Conservation (phyloP, 1,140 invertebrate genomes). For the Drosophila sproati region DNA sequence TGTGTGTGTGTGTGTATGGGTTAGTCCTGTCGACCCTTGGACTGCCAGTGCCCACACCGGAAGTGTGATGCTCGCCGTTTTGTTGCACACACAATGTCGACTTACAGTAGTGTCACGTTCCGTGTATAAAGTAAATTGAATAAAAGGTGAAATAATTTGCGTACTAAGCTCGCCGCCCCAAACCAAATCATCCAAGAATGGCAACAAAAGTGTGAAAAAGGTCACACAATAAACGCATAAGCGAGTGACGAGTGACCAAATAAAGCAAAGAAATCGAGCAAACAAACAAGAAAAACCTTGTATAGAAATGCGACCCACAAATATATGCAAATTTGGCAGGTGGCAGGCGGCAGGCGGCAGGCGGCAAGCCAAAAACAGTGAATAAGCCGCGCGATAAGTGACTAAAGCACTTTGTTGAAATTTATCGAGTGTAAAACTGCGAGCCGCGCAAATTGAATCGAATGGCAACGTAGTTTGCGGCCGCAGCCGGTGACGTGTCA, state of each 20-base stretch:
- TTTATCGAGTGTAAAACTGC: conserved; percentile 66
- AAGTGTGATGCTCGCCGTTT: conserved; percentile 52
- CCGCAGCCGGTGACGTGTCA: conserved; percentile 61
- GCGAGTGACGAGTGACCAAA: conserved; percentile 16
- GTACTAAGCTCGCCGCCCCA: conserved; percentile 49
- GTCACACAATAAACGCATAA: conserved; percentile 23
- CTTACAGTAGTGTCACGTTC: conserved; percentile 43
- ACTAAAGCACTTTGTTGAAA: conserved; percentile 55
- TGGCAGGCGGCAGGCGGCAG: too few species aligned
- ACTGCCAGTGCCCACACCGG: conserved; percentile 26
- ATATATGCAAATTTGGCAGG: conserved; percentile 11
- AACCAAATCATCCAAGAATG: conserved; percentile 46
- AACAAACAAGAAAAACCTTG: neutral
- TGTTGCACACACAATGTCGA: conserved; percentile 27
- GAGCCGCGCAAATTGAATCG: conserved; percentile 67
- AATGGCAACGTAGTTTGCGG: conserved; percentile 42
- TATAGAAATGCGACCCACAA: neutral
- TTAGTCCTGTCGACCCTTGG: conserved; percentile 6
- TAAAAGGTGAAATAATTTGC: conserved; percentile 77
- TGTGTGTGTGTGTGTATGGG: conserved; percentile 24
- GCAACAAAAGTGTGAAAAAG: conserved; percentile 64
- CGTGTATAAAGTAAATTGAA: conserved; percentile 72
- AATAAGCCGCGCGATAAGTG: conserved; percentile 42
- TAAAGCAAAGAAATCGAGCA: neutral
- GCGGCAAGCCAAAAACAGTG: neutral